Evolutionary conservation across 2,113 vertebrate genomes (phyloP).

Genomic region (Talpa occidentalis): DNA sequence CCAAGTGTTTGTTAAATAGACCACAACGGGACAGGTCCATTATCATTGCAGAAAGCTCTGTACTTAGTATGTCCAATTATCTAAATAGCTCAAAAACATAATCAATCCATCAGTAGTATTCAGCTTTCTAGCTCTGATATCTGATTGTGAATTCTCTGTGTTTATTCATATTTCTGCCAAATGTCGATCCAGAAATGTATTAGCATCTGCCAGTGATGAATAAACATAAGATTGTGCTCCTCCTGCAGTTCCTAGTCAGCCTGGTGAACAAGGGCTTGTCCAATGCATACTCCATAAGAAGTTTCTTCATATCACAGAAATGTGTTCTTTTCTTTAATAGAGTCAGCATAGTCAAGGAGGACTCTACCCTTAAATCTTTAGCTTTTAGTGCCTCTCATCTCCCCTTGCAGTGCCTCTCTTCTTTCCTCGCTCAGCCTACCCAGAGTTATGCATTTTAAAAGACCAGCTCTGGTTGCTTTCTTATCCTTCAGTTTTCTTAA

Average conservation of each 20-base stretch:
- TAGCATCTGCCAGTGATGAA: conserved; percentile 78
- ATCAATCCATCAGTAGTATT: conserved; percentile 86
- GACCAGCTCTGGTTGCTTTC: conserved; percentile 12
- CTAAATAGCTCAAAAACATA: conserved; percentile 85
- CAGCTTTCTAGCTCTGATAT: conserved; percentile 77
- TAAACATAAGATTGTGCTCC: conserved; percentile 61
- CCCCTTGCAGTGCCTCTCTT: background rate
- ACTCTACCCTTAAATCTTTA: background rate
- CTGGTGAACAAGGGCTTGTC: conserved; percentile 17
- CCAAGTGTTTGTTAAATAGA: conserved; percentile 88
- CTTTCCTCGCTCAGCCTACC: background rate
- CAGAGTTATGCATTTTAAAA: conserved; percentile 56
- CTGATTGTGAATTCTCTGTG: conserved; percentile 80
- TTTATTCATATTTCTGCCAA: conserved; percentile 81
- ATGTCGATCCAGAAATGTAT: conserved; percentile 81
- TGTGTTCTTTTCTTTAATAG: conserved; percentile 26
- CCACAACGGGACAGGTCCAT: conserved; percentile 85
- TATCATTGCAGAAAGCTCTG: conserved; percentile 84
- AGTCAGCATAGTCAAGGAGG: background rate
- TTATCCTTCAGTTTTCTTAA: conserved; percentile 42
- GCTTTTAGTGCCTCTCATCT: background rate
- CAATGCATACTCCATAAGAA: background rate
- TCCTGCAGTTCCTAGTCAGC: conserved; percentile 43
- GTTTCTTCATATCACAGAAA: conserved; percentile 12
- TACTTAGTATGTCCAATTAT: conserved; percentile 87